Percentiles rank a stretch among this genome's conserved stretches.
These are phyloP conservation scores for Prunella himalayana DNA, from an alignment of 2,113 vertebrate genomes.

Conservation along the genomic window DNA sequence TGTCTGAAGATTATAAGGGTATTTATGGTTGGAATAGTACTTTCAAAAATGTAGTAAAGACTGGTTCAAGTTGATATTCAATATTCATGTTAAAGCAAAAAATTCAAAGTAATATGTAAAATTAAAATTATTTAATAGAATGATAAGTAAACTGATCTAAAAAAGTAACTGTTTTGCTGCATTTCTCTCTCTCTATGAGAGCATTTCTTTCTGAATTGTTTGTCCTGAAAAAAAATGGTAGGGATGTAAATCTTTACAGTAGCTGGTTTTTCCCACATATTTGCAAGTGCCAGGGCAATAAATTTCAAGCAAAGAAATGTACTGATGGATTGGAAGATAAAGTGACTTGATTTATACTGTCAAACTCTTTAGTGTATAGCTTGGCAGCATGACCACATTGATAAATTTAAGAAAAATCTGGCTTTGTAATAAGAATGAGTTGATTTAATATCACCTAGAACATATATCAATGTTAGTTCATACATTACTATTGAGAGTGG, in stretches of 20 bases:
- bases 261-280: not conserved
- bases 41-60: not conserved
- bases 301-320: constrained; percentile 41
- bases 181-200: not conserved
- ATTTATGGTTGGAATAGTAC: not conserved
- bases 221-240: not conserved
- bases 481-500: not conserved
- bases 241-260: constrained; percentile 45
- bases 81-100: not conserved
- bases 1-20: not conserved
- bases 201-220: not conserved
- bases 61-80: not conserved
- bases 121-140: not conserved
- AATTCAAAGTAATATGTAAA: not conserved
- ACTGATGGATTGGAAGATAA: constrained; percentile 51
- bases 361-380: constrained; percentile 2
- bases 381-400: constrained; percentile 8
- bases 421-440: not conserved
- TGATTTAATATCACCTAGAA: not conserved
- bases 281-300: constrained; percentile 28
- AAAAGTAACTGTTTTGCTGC: not conserved
- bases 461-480: not conserved
- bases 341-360: constrained; percentile 51
- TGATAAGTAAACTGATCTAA: not conserved
- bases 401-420: constrained; percentile 28